Conservation (phyloP, 2,797 vertebrate species). For the Trichosurus vulpecula region DNA sequence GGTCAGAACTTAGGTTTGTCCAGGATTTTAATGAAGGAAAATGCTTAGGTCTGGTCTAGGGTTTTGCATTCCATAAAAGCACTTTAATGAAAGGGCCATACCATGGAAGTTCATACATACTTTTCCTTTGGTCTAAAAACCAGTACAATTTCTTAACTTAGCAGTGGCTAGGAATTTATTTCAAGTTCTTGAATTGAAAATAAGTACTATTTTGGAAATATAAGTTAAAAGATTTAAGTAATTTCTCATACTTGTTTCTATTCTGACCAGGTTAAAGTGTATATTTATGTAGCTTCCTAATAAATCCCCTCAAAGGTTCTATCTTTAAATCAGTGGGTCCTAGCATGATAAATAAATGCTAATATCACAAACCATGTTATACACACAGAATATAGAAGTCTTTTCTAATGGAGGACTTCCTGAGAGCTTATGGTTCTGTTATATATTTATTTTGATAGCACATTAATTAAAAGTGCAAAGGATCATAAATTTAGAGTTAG, state of each 20-base stretch:
- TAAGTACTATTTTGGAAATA: background rate
- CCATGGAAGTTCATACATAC: background rate
- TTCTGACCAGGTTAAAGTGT: background rate
- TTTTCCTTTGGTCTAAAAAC: constrained; percentile 19
- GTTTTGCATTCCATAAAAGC: background rate
- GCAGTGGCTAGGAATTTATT: background rate
- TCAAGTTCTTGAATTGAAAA: constrained; percentile 18
- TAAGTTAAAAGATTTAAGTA: background rate
- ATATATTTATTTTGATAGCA: background rate
- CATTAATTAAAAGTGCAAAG: background rate
- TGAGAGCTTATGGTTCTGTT: background rate
- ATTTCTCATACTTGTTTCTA: constrained; percentile 23
- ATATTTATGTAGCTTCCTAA: constrained; percentile 3
- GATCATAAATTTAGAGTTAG: background rate
- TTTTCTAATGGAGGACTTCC: background rate
- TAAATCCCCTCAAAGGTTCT: background rate
- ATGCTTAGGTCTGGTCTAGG: background rate
- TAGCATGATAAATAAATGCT: background rate
- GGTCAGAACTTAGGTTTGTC: constrained; percentile 5
- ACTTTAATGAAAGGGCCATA: constrained; percentile 3
- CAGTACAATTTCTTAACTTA: background rate
- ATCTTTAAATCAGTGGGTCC: background rate
- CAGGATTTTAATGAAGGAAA: background rate
- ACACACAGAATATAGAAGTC: background rate
- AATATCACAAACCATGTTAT: background rate